These are phyloP conservation scores for Paramormyrops hopkinsi DNA, from an alignment of 2,797 vertebrate species.

Conservation along the genomic window DNA sequence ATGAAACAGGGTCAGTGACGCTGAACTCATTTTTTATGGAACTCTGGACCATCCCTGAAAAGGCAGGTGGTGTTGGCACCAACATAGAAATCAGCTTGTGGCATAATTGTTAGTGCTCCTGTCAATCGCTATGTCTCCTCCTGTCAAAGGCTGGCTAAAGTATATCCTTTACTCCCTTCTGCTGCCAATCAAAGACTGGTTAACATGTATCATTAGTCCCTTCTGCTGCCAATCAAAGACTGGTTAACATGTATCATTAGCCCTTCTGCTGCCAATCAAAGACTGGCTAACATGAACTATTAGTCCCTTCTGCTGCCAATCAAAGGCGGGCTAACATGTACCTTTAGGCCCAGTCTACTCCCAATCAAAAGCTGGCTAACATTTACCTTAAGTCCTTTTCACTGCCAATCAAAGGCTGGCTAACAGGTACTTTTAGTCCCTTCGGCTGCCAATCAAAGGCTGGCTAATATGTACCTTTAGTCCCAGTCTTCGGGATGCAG, in stretches of 20 bases:
- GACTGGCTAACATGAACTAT: not conserved
- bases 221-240: not conserved
- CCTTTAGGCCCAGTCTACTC: slow-evolving; percentile 47
- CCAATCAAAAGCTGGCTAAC: not conserved
- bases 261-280: not conserved
- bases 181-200: not conserved
- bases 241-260: not conserved
- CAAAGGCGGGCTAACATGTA: slow-evolving; percentile 20
- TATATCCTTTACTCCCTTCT: not conserved
- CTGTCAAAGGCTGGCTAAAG: not conserved
- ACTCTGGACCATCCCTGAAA: not conserved
- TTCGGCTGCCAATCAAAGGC: not conserved
- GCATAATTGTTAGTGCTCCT: not conserved
- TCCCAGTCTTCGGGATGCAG: slow-evolving; percentile 56
- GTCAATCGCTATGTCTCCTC: not conserved
- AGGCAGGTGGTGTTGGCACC: not conserved
- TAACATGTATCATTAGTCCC: not conserved
- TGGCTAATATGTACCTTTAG: slow-evolving; percentile 49
- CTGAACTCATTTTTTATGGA: not conserved
- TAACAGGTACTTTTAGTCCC: not conserved
- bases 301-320: not conserved
- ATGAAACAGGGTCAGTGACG: not conserved
- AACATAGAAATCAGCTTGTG: not conserved
- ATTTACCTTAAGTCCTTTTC: not conserved
- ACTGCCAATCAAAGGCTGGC: not conserved